Percentiles rank a stretch among this genome's conserved stretches.
phyloP scores from a whole-genome alignment of 2,888 invertebrate genomes.

The Thecophora atra region DNA sequence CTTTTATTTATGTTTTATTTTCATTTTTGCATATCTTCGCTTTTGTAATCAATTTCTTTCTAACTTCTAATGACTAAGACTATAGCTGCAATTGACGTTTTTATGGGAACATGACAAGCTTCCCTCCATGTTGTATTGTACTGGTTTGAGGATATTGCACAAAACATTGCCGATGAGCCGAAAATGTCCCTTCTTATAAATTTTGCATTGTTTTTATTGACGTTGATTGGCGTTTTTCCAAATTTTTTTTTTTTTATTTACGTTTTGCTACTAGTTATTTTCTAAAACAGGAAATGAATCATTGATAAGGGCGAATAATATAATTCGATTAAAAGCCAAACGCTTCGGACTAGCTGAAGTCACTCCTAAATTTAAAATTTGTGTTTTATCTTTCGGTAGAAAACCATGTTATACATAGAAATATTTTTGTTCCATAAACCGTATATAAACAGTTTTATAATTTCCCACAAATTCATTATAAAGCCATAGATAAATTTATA shows the following conservation, averaged over 20 bases:
- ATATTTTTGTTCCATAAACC: too few relatives aligned
- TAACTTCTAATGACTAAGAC: background rate
- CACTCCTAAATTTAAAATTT: too few relatives aligned
- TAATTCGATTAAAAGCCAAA: too few relatives aligned
- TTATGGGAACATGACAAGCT: background rate
- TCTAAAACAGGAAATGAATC: slow-evolving; percentile 29
- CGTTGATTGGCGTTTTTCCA: background rate
- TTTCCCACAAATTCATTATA: too few relatives aligned
- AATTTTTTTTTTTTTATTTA: background rate
- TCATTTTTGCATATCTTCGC: background rate
- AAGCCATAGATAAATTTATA: too few relatives aligned
- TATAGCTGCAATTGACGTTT: too few relatives aligned
- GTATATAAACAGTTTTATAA: too few relatives aligned
- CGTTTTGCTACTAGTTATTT: background rate
- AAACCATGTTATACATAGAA: too few relatives aligned
- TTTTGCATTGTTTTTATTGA: background rate
- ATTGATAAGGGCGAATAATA: slow-evolving; percentile 18
- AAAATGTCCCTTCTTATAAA: slow-evolving; percentile 2
- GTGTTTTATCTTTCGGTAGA: too few relatives aligned
- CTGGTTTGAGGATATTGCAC: slow-evolving; percentile 20
- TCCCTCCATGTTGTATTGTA: background rate
- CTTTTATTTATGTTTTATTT: background rate
- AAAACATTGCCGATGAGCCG: slow-evolving; percentile 25
- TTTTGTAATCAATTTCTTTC: background rate
- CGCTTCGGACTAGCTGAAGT: too few relatives aligned